Percentiles rank a stretch among this genome's conserved stretches.
These are phyloP conservation scores for Xylota segnis DNA, from an alignment of 2,888 invertebrate genomes.

Conservation along the genomic window DNA sequence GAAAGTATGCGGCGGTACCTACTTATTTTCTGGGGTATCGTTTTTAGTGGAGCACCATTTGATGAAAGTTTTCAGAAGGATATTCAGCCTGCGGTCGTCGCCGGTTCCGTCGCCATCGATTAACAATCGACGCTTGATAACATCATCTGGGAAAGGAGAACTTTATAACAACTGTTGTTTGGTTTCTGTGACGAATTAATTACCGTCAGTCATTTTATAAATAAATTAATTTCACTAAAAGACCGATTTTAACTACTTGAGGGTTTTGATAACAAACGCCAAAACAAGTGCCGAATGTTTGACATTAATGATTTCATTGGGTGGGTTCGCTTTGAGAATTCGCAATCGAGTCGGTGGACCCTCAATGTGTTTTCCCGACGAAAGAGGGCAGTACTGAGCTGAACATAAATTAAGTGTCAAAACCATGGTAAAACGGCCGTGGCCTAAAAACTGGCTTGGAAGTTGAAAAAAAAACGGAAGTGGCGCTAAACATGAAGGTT, in stretches of 20 bases:
- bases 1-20: conserved; percentile 77
- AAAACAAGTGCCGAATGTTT: conserved; percentile 36
- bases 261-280: conserved; percentile 42
- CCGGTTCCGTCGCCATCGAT: conserved; percentile 99
- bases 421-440: too few species aligned
- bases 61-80: conserved; percentile 92
- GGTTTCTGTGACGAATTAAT: neutral
- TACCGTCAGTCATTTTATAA: conserved; percentile 66
- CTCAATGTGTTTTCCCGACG: too few species aligned
- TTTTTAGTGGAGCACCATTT: conserved; percentile 91
- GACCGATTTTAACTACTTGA: neutral
- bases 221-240: neutral
- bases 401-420: too few species aligned
- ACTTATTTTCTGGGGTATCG: conserved; percentile 89
- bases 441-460: too few species aligned
- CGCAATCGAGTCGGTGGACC: neutral
- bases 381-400: too few species aligned
- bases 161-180: neutral
- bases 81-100: conserved; percentile 95
- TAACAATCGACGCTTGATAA: conserved; percentile 94
- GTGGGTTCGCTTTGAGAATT: conserved; percentile 2
- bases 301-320: conserved; percentile 15
- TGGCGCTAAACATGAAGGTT: too few species aligned
- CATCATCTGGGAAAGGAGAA: conserved; percentile 89
- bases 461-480: too few species aligned